Evolutionary conservation across 92 coral and sea anemone species (phyloP).

Genomic region (Porites cylindrica): DNA sequence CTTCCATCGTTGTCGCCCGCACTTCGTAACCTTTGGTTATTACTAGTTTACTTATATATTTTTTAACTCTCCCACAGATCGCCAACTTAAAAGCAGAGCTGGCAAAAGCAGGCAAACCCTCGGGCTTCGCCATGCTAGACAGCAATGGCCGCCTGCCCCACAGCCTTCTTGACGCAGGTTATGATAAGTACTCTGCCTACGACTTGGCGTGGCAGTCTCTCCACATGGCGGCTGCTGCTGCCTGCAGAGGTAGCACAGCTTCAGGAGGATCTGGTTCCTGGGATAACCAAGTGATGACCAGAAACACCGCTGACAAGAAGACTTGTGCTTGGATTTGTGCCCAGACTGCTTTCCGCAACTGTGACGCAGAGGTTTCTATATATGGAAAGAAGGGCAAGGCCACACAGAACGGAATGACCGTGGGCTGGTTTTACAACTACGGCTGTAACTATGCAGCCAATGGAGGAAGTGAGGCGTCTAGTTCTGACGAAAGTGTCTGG

Average conservation of each 20-base stretch:
- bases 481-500: background rate
- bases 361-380: constrained; percentile 49
- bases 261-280: constrained; percentile 42
- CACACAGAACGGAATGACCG: background rate
- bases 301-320: background rate
- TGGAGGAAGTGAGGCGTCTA: constrained; percentile 22
- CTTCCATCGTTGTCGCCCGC: too few species aligned
- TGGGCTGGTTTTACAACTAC: constrained; percentile 10
- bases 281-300: constrained; percentile 1
- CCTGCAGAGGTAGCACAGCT: constrained; percentile 66
- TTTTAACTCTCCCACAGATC: background rate
- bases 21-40: too few species aligned
- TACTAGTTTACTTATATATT: too few species aligned
- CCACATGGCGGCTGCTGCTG: constrained; percentile 68
- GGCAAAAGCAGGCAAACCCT: constrained; percentile 28
- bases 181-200: constrained; percentile 31
- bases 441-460: background rate
- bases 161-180: constrained; percentile 44
- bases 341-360: background rate
- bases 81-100: constrained; percentile 8
- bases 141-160: constrained; percentile 42
- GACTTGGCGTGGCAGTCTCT: constrained; percentile 67
- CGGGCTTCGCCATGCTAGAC: constrained; percentile 25
- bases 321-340: constrained; percentile 27
- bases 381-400: constrained; percentile 43